Evolutionary conservation across 1,140 invertebrate species (phyloP).

Genomic region (Drosophila pseudoobscura): DNA sequence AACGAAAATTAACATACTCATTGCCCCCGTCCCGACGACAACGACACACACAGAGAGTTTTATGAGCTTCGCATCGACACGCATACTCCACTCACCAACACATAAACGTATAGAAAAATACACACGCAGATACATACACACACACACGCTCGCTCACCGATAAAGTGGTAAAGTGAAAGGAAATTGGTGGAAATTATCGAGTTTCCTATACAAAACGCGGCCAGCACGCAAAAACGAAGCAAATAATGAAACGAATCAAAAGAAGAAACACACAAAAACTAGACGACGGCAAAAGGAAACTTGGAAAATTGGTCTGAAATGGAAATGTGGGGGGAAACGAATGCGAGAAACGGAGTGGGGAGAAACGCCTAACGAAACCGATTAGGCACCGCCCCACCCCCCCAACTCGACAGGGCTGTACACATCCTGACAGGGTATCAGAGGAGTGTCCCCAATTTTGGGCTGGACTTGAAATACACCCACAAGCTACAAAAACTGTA

Average conservation of each 20-base stretch:
- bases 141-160: conserved; percentile 15
- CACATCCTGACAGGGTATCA: no score
- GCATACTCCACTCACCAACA: conserved; percentile 11
- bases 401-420: no score
- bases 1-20: conserved; percentile 62
- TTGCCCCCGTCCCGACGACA: conserved; percentile 15
- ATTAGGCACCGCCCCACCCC: conserved; percentile 37
- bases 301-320: conserved; percentile 38
- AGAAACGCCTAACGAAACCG: conserved; percentile 55
- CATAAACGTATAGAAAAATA: background rate
- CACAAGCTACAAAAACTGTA: background rate
- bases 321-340: background rate
- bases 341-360: conserved; percentile 16
- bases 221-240: conserved; percentile 68
- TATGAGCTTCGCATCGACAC: conserved; percentile 51
- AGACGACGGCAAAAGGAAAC: conserved; percentile 32
- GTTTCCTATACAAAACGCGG: conserved; percentile 80
- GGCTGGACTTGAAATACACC: background rate
- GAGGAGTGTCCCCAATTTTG: no score
- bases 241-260: conserved; percentile 34
- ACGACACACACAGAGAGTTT: conserved; percentile 45
- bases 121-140: background rate
- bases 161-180: conserved; percentile 46
- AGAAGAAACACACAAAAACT: conserved; percentile 29
- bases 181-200: conserved; percentile 81